These are phyloP conservation scores for Alectura lathami DNA, from an alignment of 2,113 vertebrate species.

Conservation along the genomic window DNA sequence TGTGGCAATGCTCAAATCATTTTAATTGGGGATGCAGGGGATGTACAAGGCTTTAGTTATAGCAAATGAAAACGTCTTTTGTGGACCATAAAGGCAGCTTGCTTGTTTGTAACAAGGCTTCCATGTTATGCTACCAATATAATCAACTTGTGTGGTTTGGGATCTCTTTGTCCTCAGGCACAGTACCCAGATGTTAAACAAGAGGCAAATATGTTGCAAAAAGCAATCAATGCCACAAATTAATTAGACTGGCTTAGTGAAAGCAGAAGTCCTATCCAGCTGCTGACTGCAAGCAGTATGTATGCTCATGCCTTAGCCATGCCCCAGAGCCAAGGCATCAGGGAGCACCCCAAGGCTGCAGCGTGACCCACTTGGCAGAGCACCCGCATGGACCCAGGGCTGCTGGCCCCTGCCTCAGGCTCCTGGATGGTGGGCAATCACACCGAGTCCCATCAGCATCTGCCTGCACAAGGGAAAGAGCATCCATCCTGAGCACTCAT, in stretches of 20 bases:
- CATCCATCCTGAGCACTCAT: fast-evolving
- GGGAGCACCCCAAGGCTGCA: fast-evolving
- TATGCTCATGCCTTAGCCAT: fast-evolving
- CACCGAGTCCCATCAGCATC: background rate
- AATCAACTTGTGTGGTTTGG: background rate
- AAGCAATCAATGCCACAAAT: constrained; percentile 36
- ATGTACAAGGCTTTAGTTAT: background rate
- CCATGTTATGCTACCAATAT: background rate
- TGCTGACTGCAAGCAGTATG: background rate
- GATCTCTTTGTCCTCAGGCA: constrained; percentile 1
- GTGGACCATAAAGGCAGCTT: background rate
- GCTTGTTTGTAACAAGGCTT: background rate
- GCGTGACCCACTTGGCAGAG: background rate
- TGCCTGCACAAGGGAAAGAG: fast-evolving
- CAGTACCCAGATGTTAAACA: background rate
- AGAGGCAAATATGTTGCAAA: background rate
- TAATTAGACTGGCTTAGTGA: constrained; percentile 39
- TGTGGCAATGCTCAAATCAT: background rate
- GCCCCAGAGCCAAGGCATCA: background rate
- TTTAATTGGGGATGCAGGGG: background rate
- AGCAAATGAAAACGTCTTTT: background rate
- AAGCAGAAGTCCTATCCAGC: background rate
- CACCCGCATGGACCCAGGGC: fast-evolving
- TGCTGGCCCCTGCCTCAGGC: background rate
- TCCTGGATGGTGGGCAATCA: background rate